Conservation (phyloP, 2,113 vertebrate genomes). For the Microcebus griseorufus region DNA sequence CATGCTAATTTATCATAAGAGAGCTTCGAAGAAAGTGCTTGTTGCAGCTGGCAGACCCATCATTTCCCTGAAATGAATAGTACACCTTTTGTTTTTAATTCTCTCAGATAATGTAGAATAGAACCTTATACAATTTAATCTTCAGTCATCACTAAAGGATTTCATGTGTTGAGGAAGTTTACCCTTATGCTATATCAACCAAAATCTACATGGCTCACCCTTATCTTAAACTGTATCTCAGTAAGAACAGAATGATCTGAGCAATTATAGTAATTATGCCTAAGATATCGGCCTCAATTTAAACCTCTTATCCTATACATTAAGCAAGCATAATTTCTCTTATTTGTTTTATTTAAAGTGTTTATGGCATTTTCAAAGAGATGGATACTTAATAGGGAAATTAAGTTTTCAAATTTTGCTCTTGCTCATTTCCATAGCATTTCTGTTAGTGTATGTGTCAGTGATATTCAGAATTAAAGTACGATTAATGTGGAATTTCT, state of each 20-base stretch:
- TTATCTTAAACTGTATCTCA: not conserved
- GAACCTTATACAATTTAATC: conserved; percentile 50
- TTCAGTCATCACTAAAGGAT: conserved; percentile 16
- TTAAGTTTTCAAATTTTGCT: no score
- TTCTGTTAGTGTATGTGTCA: not conserved
- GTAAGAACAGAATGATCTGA: not conserved
- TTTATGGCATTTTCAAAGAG: not conserved
- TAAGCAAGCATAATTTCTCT: not conserved
- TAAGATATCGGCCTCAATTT: not conserved
- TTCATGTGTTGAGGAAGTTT: not conserved
- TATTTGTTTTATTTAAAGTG: not conserved
- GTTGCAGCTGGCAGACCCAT: conserved; percentile 82
- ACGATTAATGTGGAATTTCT: not conserved
- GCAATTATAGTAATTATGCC: conserved; percentile 5
- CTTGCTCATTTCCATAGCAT: not conserved
- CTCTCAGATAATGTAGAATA: conserved; percentile 59
- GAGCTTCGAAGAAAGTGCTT: conserved; percentile 76
- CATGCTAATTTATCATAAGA: conserved; percentile 81
- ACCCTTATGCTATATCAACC: not conserved
- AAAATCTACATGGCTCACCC: not conserved
- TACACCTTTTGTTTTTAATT: conserved; percentile 82
- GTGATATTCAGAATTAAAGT: not conserved
- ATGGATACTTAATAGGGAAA: not conserved
- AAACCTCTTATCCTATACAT: not conserved
- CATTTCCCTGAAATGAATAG: conserved; percentile 68